These are phyloP conservation scores for Zosterops pallidus DNA, from an alignment of 2,113 vertebrate genomes.

Conservation along the genomic window DNA sequence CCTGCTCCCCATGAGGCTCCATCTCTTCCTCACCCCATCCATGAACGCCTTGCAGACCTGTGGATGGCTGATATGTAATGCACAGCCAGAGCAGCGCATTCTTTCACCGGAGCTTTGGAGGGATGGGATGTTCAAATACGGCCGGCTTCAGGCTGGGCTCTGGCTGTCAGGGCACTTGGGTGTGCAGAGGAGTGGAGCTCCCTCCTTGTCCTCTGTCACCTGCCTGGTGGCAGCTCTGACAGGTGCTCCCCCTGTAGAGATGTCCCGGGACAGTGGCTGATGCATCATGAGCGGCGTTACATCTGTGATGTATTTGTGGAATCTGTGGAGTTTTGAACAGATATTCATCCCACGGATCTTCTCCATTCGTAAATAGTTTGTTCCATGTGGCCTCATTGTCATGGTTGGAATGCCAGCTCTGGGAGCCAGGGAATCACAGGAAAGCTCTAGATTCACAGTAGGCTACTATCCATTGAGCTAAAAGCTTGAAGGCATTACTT, in stretches of 20 bases:
- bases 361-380: rapidly evolving
- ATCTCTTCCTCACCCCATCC: not conserved
- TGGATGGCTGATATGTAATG: not conserved
- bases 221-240: not conserved
- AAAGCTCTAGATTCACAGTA: not conserved
- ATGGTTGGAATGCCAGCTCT: not conserved
- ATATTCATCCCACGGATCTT: rapidly evolving
- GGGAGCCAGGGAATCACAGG: not conserved
- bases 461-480: not conserved
- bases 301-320: rapidly evolving
- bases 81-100: not conserved
- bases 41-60: no score
- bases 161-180: rapidly evolving
- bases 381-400: rapidly evolving
- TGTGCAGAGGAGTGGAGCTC: rapidly evolving
- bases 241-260: not conserved
- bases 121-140: rapidly evolving
- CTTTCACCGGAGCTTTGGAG: not conserved
- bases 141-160: rapidly evolving
- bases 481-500: not conserved
- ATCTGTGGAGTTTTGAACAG: not conserved
- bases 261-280: rapidly evolving
- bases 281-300: rapidly evolving
- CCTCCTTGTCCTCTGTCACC: not conserved
- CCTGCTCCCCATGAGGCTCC: not conserved